phyloP scores from a whole-genome alignment of 35 echinoderm and acorn worm species.

The Acanthaster planci region DNA sequence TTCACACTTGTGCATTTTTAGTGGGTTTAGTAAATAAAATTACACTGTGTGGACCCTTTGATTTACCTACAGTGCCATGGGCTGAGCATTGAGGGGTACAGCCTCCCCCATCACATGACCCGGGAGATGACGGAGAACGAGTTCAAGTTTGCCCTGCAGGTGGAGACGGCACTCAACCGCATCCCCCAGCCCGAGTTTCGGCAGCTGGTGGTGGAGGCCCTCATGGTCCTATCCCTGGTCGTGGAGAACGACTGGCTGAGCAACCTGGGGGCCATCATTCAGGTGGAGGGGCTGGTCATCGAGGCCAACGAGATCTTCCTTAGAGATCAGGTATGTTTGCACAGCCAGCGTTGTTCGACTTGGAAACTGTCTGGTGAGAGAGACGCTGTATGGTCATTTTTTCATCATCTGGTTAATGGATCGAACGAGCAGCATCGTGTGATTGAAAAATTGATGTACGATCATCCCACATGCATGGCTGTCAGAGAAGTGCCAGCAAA shows the following conservation, averaged over 20 bases:
- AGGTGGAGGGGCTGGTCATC: slow-evolving; percentile 65
- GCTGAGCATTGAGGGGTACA: slow-evolving; percentile 58
- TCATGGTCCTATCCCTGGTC: slow-evolving; percentile 87
- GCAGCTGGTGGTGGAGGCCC: slow-evolving; percentile 91
- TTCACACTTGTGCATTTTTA: too few relatives aligned
- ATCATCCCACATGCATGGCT: too few relatives aligned
- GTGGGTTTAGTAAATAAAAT: too few relatives aligned
- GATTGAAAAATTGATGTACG: too few relatives aligned
- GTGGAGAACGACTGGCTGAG: slow-evolving; percentile 90
- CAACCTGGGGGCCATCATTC: slow-evolving; percentile 66
- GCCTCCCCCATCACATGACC: slow-evolving; percentile 75
- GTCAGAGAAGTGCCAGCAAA: too few relatives aligned
- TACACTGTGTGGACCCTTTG: too few relatives aligned
- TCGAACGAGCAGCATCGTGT: too few relatives aligned
- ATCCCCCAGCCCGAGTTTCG: slow-evolving; percentile 88
- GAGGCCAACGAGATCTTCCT: slow-evolving; percentile 89
- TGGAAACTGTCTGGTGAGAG: too few relatives aligned
- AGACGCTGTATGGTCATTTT: too few relatives aligned
- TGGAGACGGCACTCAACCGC: slow-evolving; percentile 83
- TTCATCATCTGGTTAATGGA: too few relatives aligned
- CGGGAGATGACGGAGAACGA: slow-evolving; percentile 92
- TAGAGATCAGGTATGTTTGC: slow-evolving; percentile 83
- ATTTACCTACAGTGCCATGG: slow-evolving; percentile 66
- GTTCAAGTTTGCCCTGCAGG: slow-evolving; percentile 88
- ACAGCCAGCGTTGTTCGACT: not conserved